phyloP scores from a whole-genome alignment of 2,888 invertebrate species.

The Epistrophe grossulariae region DNA sequence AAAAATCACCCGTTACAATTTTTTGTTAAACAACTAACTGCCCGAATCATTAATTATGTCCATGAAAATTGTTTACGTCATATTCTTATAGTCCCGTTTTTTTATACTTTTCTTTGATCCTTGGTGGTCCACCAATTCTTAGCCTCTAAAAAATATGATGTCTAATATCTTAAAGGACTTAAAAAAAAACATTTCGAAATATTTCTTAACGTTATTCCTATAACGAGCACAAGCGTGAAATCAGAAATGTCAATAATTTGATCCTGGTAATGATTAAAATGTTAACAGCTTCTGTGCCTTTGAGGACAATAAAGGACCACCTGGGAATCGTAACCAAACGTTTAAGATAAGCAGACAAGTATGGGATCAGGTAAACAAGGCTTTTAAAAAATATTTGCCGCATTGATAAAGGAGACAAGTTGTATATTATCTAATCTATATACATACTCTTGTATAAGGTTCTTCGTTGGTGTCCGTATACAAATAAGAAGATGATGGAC shows the following conservation, averaged over 20 bases:
- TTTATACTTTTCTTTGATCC: background rate
- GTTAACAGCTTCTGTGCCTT: slow-evolving; percentile 51
- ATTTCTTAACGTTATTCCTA: slow-evolving; percentile 10
- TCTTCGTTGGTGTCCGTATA: slow-evolving; percentile 10
- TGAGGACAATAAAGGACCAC: slow-evolving; percentile 41
- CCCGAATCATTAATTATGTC: background rate
- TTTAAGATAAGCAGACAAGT: slow-evolving; percentile 55
- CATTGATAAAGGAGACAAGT: background rate
- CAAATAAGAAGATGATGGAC: background rate
- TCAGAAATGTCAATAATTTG: slow-evolving; percentile 56
- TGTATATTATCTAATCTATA: background rate
- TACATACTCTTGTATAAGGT: background rate
- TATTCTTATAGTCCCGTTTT: background rate
- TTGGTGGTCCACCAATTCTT: background rate
- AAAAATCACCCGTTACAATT: no score
- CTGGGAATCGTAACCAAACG: slow-evolving; percentile 51
- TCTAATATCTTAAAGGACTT: background rate
- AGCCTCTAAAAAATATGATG: background rate
- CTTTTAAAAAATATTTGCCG: slow-evolving; percentile 14
- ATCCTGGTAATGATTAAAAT: slow-evolving; percentile 45
- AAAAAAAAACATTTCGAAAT: background rate
- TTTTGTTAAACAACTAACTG: no score
- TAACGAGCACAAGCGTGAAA: slow-evolving; percentile 46
- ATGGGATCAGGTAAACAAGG: slow-evolving; percentile 50
- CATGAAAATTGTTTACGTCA: background rate